Evolutionary conservation across 2,797 vertebrate genomes (phyloP), one percentile per base, ranked within the genome.

Genomic region (Prunella strophiata): DNA sequence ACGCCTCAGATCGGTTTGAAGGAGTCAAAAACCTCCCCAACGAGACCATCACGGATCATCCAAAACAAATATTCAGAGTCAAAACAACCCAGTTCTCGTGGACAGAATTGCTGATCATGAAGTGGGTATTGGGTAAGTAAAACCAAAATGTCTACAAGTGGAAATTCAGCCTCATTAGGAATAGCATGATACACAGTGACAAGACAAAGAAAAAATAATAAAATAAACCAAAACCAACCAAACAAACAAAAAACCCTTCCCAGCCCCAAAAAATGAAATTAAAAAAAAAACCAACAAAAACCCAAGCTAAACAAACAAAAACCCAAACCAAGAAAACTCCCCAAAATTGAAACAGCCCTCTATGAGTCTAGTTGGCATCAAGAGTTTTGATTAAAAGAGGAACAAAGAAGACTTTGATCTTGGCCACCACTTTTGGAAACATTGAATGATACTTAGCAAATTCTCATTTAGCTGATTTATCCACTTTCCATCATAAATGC

Each of bases 51-150:
- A 99, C 98, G 1, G 99, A 99, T 95, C 98, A 99, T 91, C 99
- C 99, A 0, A 98, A 98, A 26, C 99, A 99, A 95, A 98, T 99
- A 95, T 99, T 99, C 97, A 97, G 99, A 91, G 98, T 99, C 91
- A 99, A 99, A 98, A 99, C 99, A 73, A 99, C 99, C 16, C 99
- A 99, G 96, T 99, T 99, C 97, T 99, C 99, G 48, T 99, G 99
- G 99, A 99, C 99, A 6, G 99, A 99, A 97, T 96, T 99, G 98
- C 97, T 99, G 96, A 99, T 99, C 97, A 99, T 99, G 99, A 99
- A 99, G 95, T 99, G 99, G 99, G 99, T 99, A 57, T 89, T 99
- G 96, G 99, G 99, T 99, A 98, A 99, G 99, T 96, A 79, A 84
- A 83, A 34, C 5, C 30, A 27, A n/a, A 73, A 61, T 34, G 9